Evolutionary conservation across 2,797 vertebrate genomes (phyloP).

Genomic region (Schizopygopsis pylzovi): DNA sequence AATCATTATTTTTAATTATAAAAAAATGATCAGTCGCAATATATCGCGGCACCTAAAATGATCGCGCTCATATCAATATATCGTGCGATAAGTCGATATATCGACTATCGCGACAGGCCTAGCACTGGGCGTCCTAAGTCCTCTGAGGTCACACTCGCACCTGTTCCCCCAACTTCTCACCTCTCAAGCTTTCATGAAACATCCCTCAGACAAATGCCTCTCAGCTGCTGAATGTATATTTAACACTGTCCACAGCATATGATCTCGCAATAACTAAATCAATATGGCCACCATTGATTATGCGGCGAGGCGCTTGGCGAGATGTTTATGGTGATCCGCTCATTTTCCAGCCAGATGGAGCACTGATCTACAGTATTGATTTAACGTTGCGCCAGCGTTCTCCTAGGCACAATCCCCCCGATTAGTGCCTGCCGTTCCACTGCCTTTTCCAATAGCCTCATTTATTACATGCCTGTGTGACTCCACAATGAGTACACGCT

Average conservation of each 20-base stretch:
- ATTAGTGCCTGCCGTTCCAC: conserved; percentile 61
- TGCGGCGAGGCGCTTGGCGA: conserved; percentile 76
- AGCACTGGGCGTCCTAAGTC: not conserved
- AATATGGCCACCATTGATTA: conserved; percentile 85
- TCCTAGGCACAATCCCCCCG: conserved; percentile 58
- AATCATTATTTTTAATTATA: too few species aligned
- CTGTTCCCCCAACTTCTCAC: conserved; percentile 25
- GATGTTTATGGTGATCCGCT: conserved; percentile 85
- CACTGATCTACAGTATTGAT: conserved; percentile 90
- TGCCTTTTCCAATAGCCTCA: conserved; percentile 60
- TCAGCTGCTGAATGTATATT: conserved; percentile 89
- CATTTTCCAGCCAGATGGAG: conserved; percentile 92
- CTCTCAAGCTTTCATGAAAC: conserved; percentile 59
- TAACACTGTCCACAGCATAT: conserved; percentile 92
- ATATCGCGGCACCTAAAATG: too few species aligned
- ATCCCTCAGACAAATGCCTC: conserved; percentile 73
- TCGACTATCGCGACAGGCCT: too few species aligned
- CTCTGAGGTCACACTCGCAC: conserved; percentile 12
- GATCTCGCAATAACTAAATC: conserved; percentile 84
- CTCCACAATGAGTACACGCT: conserved; percentile 36
- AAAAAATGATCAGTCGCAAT: too few species aligned
- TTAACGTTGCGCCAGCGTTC: conserved; percentile 53
- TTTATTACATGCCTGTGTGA: conserved; percentile 66
- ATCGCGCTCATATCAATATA: too few species aligned
- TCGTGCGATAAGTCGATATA: too few species aligned